Conservation (phyloP, 1,140 invertebrate genomes). For the Mizuhopecten yessoensis region DNA sequence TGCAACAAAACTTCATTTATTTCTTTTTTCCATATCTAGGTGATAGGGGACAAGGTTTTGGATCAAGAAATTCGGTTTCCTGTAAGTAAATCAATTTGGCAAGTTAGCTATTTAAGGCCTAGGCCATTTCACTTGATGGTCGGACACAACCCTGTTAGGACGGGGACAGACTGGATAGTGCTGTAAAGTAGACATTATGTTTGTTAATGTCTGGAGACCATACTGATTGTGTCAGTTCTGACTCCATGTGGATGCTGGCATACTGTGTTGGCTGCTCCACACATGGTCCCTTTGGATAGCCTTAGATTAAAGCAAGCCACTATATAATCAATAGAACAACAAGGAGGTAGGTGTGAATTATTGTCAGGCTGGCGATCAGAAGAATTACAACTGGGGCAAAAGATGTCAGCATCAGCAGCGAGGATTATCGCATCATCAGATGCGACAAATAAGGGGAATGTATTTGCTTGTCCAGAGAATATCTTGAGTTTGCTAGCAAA, state of each 20-base stretch:
- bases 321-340: background rate
- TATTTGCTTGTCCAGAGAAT: conserved; percentile 18
- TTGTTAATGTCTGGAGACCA: background rate
- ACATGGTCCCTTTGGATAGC: background rate
- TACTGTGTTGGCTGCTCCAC: background rate
- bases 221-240: background rate
- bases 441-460: conserved; percentile 31
- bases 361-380: background rate
- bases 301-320: background rate
- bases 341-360: conserved; percentile 34
- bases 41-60: conserved; percentile 49
- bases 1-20: background rate
- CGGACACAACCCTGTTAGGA: no score
- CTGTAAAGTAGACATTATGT: background rate
- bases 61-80: conserved; percentile 54
- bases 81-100: conserved; percentile 42
- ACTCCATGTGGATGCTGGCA: background rate
- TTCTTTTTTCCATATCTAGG: conserved; percentile 42
- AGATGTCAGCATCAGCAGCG: conserved; percentile 14
- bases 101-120: no score
- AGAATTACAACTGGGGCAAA: background rate
- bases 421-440: conserved; percentile 34
- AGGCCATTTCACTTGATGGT: no score
- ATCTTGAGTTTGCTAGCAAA: background rate
- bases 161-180: no score